These are phyloP conservation scores for Protonibea diacanthus DNA, from an alignment of 2,797 vertebrate species.

Conservation along the genomic window DNA sequence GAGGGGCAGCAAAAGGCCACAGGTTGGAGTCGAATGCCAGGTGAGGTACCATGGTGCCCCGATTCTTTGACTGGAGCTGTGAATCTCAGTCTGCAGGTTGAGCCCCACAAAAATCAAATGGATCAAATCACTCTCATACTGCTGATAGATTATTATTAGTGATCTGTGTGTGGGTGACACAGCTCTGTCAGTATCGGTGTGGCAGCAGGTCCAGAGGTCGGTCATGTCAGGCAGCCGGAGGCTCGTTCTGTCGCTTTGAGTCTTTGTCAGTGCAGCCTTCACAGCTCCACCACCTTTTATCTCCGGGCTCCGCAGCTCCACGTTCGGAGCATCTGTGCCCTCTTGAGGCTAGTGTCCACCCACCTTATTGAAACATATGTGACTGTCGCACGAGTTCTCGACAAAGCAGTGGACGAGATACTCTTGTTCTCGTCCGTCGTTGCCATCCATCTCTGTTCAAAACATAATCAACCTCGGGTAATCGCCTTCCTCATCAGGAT, in stretches of 20 bases:
- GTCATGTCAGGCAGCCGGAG: slow-evolving; percentile 47
- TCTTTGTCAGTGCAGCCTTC: slow-evolving; percentile 67
- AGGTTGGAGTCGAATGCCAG: too few relatives aligned
- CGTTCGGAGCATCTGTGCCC: slow-evolving; percentile 70
- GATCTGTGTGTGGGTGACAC: slow-evolving; percentile 49
- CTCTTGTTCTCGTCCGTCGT: background rate
- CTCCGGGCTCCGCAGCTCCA: slow-evolving; percentile 39
- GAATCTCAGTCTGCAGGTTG: slow-evolving; percentile 1
- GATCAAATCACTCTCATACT: slow-evolving; percentile 33
- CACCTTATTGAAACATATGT: slow-evolving; percentile 51
- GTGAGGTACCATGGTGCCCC: too few relatives aligned
- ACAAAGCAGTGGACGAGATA: background rate
- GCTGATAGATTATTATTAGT: slow-evolving; percentile 57
- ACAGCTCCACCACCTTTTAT: slow-evolving; percentile 52
- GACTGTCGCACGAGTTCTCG: slow-evolving; percentile 23
- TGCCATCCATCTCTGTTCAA: slow-evolving; percentile 36
- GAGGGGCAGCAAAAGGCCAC: too few relatives aligned
- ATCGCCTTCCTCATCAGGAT: slow-evolving; percentile 44
- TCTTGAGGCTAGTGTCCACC: slow-evolving; percentile 43
- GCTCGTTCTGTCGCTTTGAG: slow-evolving; percentile 64
- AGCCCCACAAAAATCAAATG: background rate
- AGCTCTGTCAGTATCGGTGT: slow-evolving; percentile 50
- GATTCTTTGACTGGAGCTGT: background rate
- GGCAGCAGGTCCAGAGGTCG: slow-evolving; percentile 58
- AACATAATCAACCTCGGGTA: slow-evolving; percentile 47